Conservation (phyloP, 1,140 invertebrate species). For the Euglossa dilemma region DNA sequence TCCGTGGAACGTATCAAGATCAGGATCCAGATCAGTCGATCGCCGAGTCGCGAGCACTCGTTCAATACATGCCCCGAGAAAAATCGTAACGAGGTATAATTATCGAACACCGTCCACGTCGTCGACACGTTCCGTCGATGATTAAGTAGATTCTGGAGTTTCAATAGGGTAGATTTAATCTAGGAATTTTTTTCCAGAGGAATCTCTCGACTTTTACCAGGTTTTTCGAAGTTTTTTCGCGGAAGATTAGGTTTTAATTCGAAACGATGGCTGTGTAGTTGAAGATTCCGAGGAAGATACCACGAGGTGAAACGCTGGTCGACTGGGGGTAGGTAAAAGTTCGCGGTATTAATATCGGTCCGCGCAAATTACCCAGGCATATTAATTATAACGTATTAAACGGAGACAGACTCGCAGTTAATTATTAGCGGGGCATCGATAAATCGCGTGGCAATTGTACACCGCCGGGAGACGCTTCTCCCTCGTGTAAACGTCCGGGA, state of each 20-base stretch:
- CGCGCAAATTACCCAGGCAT: not conserved
- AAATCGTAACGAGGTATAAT: constrained; percentile 1
- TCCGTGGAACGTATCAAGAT: no score
- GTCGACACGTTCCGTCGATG: no score
- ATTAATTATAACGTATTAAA: constrained; percentile 39
- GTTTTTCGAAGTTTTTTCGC: no score
- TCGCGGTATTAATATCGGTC: constrained; percentile 14
- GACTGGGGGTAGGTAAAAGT: not conserved
- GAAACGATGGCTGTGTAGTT: no score
- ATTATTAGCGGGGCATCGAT: constrained; percentile 58
- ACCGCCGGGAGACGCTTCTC: not conserved
- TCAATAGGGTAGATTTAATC: no score
- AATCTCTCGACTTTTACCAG: no score
- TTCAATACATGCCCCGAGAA: no score
- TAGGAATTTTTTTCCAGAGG: no score
- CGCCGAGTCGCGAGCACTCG: constrained; percentile 15
- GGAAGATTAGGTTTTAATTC: no score
- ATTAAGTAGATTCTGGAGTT: no score
- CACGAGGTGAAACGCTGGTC: not conserved
- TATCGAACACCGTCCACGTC: no score
- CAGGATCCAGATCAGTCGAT: constrained; percentile 60
- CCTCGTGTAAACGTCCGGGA: constrained; percentile 40
- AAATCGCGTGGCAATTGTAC: constrained; percentile 40
- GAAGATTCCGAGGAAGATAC: no score
- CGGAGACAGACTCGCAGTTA: constrained; percentile 16